These are phyloP conservation scores for Drosophila crucigera DNA, from an alignment of 2,888 invertebrate genomes.

Conservation along the genomic window DNA sequence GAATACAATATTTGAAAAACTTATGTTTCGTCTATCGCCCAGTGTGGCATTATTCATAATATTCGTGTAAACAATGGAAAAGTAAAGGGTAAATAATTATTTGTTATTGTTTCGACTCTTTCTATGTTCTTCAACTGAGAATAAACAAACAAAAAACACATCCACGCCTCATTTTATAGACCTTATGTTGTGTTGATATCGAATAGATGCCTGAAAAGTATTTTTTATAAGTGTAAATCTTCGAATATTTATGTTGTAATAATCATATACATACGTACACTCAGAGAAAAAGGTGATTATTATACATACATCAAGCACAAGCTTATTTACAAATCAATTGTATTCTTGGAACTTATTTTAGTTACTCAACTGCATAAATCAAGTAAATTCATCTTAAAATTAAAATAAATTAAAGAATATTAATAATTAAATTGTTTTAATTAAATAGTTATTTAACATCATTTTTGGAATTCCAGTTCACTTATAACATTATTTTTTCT, in stretches of 20 bases:
- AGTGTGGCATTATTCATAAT: constrained; percentile 13
- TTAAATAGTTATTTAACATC: not conserved
- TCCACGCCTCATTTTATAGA: not conserved
- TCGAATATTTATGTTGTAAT: not conserved
- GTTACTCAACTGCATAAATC: not conserved
- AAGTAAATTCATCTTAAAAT: not conserved
- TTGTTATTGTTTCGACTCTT: not conserved
- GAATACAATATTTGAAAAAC: not conserved
- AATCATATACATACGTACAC: not conserved
- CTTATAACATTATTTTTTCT: not conserved
- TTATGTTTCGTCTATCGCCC: constrained; percentile 17
- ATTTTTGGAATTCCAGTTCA: not conserved
- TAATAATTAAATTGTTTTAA: not conserved
- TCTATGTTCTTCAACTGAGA: not conserved
- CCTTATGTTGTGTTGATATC: constrained; percentile 33
- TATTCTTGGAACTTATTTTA: not conserved
- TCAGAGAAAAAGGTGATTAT: not conserved
- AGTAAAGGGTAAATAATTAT: not conserved
- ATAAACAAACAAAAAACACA: not conserved
- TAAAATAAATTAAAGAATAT: not conserved
- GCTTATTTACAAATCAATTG: not conserved
- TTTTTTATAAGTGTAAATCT: not conserved
- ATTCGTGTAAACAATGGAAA: constrained; percentile 2
- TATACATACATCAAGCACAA: not conserved
- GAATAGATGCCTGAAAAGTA: constrained; percentile 30